A percentile compares a stretch with the other conserved stretches of the same genome.
phyloP scores from a whole-genome alignment of 2,113 vertebrate genomes.

The Gopherus evgoodei region DNA sequence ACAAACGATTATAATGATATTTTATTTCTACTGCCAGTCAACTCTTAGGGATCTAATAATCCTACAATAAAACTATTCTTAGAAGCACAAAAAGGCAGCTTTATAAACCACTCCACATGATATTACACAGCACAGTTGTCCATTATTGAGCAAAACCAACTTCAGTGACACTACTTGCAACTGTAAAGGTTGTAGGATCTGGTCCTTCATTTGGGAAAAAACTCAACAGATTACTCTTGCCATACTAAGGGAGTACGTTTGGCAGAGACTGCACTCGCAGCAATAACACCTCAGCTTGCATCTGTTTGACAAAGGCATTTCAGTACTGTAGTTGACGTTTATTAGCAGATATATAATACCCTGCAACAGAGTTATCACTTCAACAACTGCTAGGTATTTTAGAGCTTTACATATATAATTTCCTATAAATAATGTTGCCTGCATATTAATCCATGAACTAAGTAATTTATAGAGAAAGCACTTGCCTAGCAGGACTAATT shows the following conservation, averaged over 20 bases:
- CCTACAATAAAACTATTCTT: neutral
- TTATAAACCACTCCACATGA: neutral
- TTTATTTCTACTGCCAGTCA: neutral
- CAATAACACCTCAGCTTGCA: constrained; percentile 12
- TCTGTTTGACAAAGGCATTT: constrained; percentile 41
- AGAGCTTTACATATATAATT: neutral
- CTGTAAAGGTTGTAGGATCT: neutral
- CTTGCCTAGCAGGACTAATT: neutral
- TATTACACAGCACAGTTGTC: neutral
- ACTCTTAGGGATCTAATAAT: neutral
- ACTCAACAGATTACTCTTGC: neutral
- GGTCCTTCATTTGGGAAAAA: constrained; percentile 12
- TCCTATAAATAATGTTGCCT: neutral
- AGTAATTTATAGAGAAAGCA: neutral
- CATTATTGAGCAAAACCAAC: neutral
- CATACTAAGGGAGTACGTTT: neutral
- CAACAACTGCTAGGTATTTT: constrained; percentile 9
- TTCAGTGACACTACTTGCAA: neutral
- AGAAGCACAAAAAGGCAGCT: neutral
- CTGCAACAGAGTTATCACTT: constrained; percentile 28
- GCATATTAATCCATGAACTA: neutral
- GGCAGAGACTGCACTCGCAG: neutral
- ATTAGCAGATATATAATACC: constrained; percentile 20
- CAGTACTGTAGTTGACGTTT: constrained; percentile 16
- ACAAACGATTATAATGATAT: neutral